These are phyloP conservation scores for Smutsia gigantea DNA, from an alignment of 2,797 vertebrate genomes.

Conservation along the genomic window DNA sequence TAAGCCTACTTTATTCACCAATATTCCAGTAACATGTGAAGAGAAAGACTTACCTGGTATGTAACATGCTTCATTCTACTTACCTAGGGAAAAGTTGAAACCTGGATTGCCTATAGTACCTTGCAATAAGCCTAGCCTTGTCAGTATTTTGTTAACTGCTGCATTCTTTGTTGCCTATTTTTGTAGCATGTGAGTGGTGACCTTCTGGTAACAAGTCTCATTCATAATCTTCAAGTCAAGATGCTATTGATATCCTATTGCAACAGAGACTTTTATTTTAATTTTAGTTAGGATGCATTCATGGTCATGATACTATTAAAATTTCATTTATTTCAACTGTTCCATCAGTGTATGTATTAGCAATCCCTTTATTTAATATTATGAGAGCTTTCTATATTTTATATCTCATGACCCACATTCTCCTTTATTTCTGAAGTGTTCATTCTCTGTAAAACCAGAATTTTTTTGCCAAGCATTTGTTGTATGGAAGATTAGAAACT, in stretches of 20 bases:
- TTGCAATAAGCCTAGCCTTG: not conserved
- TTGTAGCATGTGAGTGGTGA: not conserved
- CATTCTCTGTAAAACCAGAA: conserved; percentile 5
- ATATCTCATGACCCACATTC: not conserved
- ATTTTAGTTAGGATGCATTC: conserved; percentile 19
- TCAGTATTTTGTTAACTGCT: not conserved
- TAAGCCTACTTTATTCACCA: conserved; percentile 98
- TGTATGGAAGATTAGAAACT: conserved; percentile 44
- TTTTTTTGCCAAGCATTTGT: not conserved
- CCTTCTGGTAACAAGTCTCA: not conserved
- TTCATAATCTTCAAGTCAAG: not conserved
- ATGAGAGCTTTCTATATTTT: conserved; percentile 9
- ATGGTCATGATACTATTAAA: conserved; percentile 1
- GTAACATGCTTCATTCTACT: not conserved
- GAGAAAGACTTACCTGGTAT: conserved; percentile 97
- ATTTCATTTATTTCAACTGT: conserved; percentile 38
- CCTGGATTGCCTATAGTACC: not conserved
- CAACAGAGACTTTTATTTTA: conserved; percentile 17
- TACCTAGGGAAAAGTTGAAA: not conserved
- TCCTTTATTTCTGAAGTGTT: conserved; percentile 27
- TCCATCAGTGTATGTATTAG: not conserved
- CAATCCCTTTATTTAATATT: conserved; percentile 50
- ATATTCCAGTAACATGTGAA: conserved; percentile 98
- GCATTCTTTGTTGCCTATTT: not conserved
- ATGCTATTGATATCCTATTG: not conserved